These are phyloP conservation scores for Schlechtendalia chinensis DNA, from an alignment of 1,140 invertebrate genomes.

Conservation along the genomic window DNA sequence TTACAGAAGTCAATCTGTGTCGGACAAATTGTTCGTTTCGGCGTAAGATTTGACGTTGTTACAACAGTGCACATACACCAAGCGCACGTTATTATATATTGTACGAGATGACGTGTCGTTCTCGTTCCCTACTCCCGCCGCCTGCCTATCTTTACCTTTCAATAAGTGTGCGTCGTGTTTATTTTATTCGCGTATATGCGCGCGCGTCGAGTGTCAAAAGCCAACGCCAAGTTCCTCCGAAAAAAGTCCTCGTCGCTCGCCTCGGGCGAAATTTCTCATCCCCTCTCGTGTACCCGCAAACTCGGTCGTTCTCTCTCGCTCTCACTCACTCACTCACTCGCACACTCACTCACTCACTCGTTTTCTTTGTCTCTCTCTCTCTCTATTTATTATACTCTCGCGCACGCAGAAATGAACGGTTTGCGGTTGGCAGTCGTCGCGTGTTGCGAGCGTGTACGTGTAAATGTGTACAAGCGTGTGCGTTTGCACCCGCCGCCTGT, in stretches of 20 bases:
- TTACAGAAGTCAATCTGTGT: no score
- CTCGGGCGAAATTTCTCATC: background rate
- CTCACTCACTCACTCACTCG: background rate
- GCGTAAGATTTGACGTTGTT: no score
- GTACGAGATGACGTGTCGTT: no score
- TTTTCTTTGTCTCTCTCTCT: background rate
- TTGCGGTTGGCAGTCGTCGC: constrained; percentile 37
- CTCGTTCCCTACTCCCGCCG: no score
- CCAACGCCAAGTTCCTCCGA: background rate
- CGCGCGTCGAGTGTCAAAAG: constrained; percentile 10
- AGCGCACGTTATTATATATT: no score
- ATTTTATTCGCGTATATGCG: constrained; percentile 17
- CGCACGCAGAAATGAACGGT: constrained; percentile 12
- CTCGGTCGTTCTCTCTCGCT: no score
- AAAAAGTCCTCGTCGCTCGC: background rate
- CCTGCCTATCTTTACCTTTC: no score
- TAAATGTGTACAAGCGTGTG: background rate
- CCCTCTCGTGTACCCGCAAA: background rate
- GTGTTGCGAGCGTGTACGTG: background rate
- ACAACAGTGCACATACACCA: no score
- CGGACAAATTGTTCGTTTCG: no score
- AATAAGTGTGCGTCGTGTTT: background rate
- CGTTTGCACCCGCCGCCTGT: background rate
- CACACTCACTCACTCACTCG: no score
- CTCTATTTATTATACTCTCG: constrained; percentile 15